phyloP scores from a whole-genome alignment of 1,140 invertebrate species.

The Coenobita brevimanus region DNA sequence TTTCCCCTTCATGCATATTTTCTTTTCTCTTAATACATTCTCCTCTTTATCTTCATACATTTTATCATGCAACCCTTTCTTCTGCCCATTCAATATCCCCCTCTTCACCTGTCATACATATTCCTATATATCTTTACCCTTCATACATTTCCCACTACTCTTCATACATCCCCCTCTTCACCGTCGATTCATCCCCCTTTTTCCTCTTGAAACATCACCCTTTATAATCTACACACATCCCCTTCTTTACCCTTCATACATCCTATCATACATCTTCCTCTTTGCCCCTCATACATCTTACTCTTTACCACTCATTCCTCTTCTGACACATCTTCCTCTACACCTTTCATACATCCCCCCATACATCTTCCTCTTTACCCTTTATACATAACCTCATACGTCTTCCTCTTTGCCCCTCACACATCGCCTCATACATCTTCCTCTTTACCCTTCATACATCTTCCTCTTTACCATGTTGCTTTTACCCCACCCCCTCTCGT shows the following conservation, averaged over 20 bases:
- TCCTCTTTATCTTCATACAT: no score
- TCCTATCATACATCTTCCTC: background rate
- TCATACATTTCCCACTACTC: background rate
- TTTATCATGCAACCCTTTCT: no score
- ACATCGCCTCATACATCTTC: background rate
- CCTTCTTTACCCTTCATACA: background rate
- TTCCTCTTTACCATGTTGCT: background rate
- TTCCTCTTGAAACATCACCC: background rate
- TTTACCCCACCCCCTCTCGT: slow-evolving; percentile 8
- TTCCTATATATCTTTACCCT: no score
- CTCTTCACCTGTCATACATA: no score
- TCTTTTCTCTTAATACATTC: no score
- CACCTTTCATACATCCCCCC: background rate
- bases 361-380: background rate
- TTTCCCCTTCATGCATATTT: no score
- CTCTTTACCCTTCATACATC: background rate
- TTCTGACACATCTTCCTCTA: background rate
- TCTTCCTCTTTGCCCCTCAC: background rate
- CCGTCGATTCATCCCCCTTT: background rate
- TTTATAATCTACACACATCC: background rate
- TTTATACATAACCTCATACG: background rate
- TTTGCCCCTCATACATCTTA: background rate
- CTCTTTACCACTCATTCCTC: background rate
- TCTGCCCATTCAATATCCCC: background rate
- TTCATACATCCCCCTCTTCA: background rate